Percentiles rank a stretch among this genome's conserved stretches.
phyloP scores from a whole-genome alignment of 2,113 vertebrate species.

The Trachemys scripta region DNA sequence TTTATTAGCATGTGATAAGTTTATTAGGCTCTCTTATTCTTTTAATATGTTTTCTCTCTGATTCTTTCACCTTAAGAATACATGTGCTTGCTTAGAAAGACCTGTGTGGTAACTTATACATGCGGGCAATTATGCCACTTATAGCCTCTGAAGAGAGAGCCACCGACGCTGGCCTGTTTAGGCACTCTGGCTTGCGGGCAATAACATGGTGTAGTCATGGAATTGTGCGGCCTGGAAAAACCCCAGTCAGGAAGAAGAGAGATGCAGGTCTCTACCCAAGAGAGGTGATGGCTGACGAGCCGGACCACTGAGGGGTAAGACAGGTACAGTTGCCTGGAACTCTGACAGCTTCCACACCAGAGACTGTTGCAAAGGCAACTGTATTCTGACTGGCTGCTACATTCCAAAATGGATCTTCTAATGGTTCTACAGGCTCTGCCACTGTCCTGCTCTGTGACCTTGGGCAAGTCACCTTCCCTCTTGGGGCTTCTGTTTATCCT shows the following conservation, averaged over 20 bases:
- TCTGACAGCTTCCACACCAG: neutral
- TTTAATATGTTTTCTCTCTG: neutral
- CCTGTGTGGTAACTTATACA: neutral
- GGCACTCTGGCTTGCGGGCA: neutral
- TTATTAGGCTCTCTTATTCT: neutral
- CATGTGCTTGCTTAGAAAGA: neutral
- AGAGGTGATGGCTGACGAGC: neutral
- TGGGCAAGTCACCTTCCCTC: neutral
- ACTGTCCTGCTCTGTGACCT: constrained; percentile 24
- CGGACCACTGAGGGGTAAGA: neutral
- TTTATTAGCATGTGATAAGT: neutral
- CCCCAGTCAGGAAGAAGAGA: neutral
- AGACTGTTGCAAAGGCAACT: constrained; percentile 29
- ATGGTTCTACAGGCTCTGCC: constrained; percentile 20
- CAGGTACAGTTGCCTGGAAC: neutral
- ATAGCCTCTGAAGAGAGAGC: neutral
- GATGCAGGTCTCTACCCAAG: neutral
- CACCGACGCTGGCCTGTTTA: neutral
- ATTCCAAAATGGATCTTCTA: neutral
- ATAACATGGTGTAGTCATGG: neutral
- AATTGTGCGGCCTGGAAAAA: neutral
- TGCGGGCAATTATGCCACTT: neutral
- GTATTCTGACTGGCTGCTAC: constrained; percentile 12
- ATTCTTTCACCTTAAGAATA: neutral
- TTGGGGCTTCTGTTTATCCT: neutral